Evolutionary conservation across 2,797 vertebrate species (phyloP).

Genomic region (Botia kubotai): DNA sequence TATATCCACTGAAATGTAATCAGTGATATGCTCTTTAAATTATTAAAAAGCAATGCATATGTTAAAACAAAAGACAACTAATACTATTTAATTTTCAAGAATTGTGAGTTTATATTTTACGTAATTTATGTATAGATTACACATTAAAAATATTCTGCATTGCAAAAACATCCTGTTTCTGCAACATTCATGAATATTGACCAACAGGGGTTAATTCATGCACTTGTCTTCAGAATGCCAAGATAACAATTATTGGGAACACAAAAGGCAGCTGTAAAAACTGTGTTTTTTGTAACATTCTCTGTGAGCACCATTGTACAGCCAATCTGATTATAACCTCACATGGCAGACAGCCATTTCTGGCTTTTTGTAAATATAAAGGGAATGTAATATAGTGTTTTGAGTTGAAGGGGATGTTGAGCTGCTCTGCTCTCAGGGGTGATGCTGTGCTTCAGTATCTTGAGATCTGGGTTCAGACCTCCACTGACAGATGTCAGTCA

Average conservation of each 20-base stretch:
- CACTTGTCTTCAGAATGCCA: neutral
- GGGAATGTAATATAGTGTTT: neutral
- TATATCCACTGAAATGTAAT: neutral
- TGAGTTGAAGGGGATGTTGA: neutral
- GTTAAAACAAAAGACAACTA: neutral
- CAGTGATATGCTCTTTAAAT: neutral
- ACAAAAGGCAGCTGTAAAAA: constrained; percentile 20
- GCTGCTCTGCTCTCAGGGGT: constrained; percentile 37
- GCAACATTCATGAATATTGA: neutral
- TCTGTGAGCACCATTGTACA: constrained; percentile 7
- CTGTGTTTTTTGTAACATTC: constrained; percentile 10
- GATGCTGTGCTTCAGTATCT: constrained; percentile 53
- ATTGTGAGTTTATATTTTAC: neutral
- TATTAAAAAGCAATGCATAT: neutral
- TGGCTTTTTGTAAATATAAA: constrained; percentile 21
- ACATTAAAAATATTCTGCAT: neutral
- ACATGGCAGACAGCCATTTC: neutral
- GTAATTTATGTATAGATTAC: neutral
- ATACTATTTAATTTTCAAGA: neutral
- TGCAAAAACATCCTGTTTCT: neutral
- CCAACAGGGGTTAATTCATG: neutral
- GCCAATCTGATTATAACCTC: constrained; percentile 3
- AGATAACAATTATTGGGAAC: too few species aligned
- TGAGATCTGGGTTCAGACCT: constrained; percentile 49
- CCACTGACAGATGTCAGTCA: constrained; percentile 68